Evolutionary conservation across 2,888 invertebrate genomes (phyloP).

Genomic region (Spilarctia lutea): DNA sequence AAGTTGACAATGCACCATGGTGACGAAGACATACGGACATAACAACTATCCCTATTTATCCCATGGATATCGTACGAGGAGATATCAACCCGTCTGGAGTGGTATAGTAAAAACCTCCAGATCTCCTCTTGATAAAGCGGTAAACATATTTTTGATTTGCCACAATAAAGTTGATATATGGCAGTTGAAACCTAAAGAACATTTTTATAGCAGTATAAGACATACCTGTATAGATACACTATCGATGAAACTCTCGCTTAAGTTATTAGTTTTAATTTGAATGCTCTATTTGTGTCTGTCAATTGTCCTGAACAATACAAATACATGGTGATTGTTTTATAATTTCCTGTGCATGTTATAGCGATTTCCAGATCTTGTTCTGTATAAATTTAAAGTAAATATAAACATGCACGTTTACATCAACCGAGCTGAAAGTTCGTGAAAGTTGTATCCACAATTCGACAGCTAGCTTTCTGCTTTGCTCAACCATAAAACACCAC

Average conservation of each 20-base stretch:
- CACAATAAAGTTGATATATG: too few relatives aligned
- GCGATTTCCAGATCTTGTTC: conserved; percentile 3
- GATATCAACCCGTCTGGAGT: too few relatives aligned
- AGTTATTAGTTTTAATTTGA: neutral
- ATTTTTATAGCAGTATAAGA: too few relatives aligned
- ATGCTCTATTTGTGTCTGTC: neutral
- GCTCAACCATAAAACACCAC: conserved; percentile 53
- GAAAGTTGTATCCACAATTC: conserved; percentile 54
- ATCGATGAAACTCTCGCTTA: neutral
- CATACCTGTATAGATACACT: neutral
- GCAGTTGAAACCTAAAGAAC: too few relatives aligned
- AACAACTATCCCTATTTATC: too few relatives aligned
- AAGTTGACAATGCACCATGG: too few relatives aligned
- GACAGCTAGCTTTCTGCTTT: conserved; percentile 55
- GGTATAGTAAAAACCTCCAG: too few relatives aligned
- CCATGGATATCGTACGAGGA: too few relatives aligned
- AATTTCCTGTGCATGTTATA: neutral
- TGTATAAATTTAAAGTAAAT: neutral
- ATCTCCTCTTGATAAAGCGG: too few relatives aligned
- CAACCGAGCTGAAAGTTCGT: conserved; percentile 57
- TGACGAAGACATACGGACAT: too few relatives aligned
- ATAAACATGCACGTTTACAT: conserved; percentile 17
- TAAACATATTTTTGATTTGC: too few relatives aligned
- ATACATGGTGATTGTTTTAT: neutral
- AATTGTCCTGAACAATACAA: neutral